Base-by-base conservation (phyloP, 2,113 vertebrate species). In the Sclerurus mexicanus region DNA sequence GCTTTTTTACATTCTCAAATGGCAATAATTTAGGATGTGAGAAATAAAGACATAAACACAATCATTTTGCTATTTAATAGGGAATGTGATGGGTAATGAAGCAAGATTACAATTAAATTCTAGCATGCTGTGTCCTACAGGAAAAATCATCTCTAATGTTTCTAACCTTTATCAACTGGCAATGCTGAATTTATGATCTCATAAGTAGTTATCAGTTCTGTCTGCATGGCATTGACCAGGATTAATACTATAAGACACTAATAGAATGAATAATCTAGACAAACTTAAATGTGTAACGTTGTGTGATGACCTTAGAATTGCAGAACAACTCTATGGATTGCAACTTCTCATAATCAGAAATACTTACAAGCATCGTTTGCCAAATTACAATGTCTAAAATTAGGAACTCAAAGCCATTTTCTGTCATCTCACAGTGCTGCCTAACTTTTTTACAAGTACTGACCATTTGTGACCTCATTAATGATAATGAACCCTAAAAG, bases 41-140 rank as follows among this genome's bases (percentile, higher is more conserved):
- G 93, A 97, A 97, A 93, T 92, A 93, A 96, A 92, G 69, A 90
- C 82, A 93, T 87, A 93, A 95, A 94, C 67, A 76, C 80, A 92
- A 82, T 93, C 30, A 92, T 91, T 95, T 89, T 80, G 49, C 73
- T 96, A 82, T 86, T 96, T 97, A 96, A 85, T 95, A 96, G 75
- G 59, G 80, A 95, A 94, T 95, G 24, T 85, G 76, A 93, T 96
- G 62, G 67, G 63, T 95, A 97, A 96, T 97, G 95, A 94, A 95
- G 96, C 96, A 96, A 93, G 75, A 91, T 92, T 94, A 69, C 84
- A 69, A 94, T 95, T 97, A 97, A 94, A 73, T 96, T 96, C 89
- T 96, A 76, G 21, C 90, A 97, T 94, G 80, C 72, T 92, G 77
- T 96, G 94, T 97, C 93, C 92, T 96, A 86, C 59, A 93, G 81